These are phyloP conservation scores for Eilema sororculum DNA, from an alignment of 2,888 invertebrate species.

Conservation along the genomic window DNA sequence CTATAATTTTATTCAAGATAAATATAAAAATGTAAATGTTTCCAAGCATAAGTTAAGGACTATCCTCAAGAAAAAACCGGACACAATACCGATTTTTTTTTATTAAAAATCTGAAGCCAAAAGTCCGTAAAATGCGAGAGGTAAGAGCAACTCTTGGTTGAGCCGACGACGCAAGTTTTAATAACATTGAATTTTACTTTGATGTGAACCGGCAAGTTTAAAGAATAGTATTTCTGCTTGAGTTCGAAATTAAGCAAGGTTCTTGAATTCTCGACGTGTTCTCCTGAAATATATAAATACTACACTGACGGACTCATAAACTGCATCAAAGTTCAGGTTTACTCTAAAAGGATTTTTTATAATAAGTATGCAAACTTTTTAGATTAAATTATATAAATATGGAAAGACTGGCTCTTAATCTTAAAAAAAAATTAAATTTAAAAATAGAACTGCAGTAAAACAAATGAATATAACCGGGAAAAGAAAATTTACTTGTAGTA, in stretches of 20 bases:
- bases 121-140: slow-evolving; percentile 42
- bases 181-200: slow-evolving; percentile 46
- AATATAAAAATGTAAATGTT: slow-evolving; percentile 12
- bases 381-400: no score
- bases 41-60: slow-evolving; percentile 20
- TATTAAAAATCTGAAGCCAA: slow-evolving; percentile 44
- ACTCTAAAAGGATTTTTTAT: no score
- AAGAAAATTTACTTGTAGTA: no score
- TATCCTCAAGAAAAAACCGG: slow-evolving; percentile 26
- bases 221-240: slow-evolving; percentile 20
- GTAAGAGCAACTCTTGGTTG: slow-evolving; percentile 33
- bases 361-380: no score
- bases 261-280: neutral
- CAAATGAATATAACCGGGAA: no score
- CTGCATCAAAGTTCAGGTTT: no score
- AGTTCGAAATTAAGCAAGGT: slow-evolving; percentile 10
- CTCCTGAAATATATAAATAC: neutral
- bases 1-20: neutral
- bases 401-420: no score
- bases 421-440: no score
- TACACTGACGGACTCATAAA: no score
- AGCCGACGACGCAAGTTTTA: slow-evolving; percentile 36
- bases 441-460: no score
- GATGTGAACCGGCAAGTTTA: slow-evolving; percentile 24
- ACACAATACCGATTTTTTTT: slow-evolving; percentile 38